These are phyloP conservation scores for Athene noctua DNA, from an alignment of 2,113 vertebrate genomes.

Conservation along the genomic window DNA sequence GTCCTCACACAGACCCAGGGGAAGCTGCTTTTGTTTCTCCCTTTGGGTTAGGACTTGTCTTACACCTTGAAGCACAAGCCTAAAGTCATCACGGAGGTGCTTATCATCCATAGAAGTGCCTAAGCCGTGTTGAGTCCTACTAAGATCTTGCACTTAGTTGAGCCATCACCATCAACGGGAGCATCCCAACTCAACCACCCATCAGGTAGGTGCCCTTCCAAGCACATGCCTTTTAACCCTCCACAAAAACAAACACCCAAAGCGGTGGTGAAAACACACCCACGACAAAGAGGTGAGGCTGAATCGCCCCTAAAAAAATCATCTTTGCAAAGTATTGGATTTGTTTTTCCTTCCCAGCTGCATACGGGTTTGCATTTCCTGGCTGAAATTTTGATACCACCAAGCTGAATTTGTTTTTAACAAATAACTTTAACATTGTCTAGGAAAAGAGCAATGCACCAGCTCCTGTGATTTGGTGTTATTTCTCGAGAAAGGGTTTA, in stretches of 20 bases:
- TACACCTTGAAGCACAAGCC: fast-evolving
- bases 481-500: not conserved
- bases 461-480: not conserved
- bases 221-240: not conserved
- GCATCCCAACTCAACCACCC: not conserved
- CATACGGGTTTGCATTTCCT: not conserved
- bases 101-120: fast-evolving
- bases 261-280: not conserved
- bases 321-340: not conserved
- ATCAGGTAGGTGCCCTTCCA: not conserved
- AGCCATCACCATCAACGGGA: not conserved
- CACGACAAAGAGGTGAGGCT: not conserved
- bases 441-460: not conserved
- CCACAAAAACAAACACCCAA: not conserved
- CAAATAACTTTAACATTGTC: not conserved
- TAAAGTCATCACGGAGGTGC: fast-evolving
- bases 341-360: not conserved
- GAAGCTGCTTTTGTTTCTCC: not conserved
- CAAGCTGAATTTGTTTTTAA: not conserved
- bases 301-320: fast-evolving
- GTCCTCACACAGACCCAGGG: not conserved
- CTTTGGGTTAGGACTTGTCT: not conserved
- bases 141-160: not conserved
- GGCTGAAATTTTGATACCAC: not conserved
- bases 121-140: not conserved